Evolutionary conservation across 1,140 invertebrate species (phyloP).

Genomic region (Drosophila ananassae): DNA sequence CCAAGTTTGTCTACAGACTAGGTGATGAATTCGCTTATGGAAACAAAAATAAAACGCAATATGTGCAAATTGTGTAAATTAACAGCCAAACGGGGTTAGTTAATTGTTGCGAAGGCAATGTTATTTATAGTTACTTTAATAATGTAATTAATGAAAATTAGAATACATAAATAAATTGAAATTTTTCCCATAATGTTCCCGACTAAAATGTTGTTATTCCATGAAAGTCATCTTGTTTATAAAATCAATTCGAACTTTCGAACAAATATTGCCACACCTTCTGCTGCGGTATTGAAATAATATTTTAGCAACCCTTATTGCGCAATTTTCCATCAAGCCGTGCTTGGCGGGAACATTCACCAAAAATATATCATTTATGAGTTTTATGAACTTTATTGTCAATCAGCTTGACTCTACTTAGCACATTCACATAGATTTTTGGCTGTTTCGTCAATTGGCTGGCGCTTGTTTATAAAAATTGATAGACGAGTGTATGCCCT

Average conservation of each 20-base stretch:
- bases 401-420: conserved; percentile 43
- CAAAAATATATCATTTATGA: conserved; percentile 27
- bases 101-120: conserved; percentile 12
- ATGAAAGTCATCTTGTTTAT: too few species aligned
- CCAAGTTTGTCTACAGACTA: conserved; percentile 19
- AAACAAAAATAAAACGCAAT: conserved; percentile 36
- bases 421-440: conserved; percentile 36
- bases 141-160: background rate
- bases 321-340: conserved; percentile 4
- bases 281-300: conserved; percentile 4
- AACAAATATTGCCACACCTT: conserved; percentile 1
- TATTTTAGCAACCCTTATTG: conserved; percentile 5
- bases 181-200: background rate
- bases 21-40: conserved; percentile 14
- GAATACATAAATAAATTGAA: background rate
- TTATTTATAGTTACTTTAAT: conserved; percentile 3
- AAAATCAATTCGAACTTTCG: too few species aligned
- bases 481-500: conserved; percentile 4
- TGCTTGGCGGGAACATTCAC: conserved; percentile 27
- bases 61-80: conserved; percentile 53
- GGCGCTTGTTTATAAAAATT: conserved; percentile 16
- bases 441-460: conserved; percentile 34
- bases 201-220: too few species aligned
- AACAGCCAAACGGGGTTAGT: conserved; percentile 14
- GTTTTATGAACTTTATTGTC: conserved; percentile 8